Base-by-base conservation (phyloP, 2,113 vertebrate genomes). In the Gorilla gorilla region DNA sequence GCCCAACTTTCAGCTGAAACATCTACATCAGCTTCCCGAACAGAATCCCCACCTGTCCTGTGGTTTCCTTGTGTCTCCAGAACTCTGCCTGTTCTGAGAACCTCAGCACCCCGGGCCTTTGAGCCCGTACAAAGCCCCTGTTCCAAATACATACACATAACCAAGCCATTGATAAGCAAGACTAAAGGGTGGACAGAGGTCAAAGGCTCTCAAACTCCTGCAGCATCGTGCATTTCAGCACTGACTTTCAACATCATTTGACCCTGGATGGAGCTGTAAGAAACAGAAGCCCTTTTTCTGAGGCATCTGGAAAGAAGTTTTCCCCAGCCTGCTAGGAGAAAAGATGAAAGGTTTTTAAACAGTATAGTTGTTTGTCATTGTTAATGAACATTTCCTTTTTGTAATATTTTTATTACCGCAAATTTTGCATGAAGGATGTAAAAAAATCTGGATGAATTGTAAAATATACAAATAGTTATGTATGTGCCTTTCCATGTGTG, bases 1-100 rank as follows among this genome's bases (percentile, higher is more conserved):
- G 7, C 32, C 50, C 4, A 4, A 0, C 45, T 4, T 25, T 6
- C 70, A 35, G 30, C 57, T 5, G 27, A 23, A 20, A 38, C 12
- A 4, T 6, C 52, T 10, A 35, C 16, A 0, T 25, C 32, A 43
- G 20, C 17, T 59, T 75, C 78, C 59, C 18, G 22, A 18, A n/a
- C 27, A 38, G 13, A 59, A 14, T 5, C 13, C 11, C 23, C 0
- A 1, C 1, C 2, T 1, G 14, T 8, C 78, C 23, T 8, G 0
- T 1, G 45, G 14, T 48, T 27, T 16, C 8, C 50, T 20, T 25
- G n/a, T 4, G 5, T n/a, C 81, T 66, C 73, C 4, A 30, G 40
- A 76, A 23, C 20, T 48, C 32, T n/a, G 10, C 6, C 57, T 57
- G 2, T 30, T n/a, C 59, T 78, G 68, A 25, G 32, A 70, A 12